Base-by-base conservation (phyloP, 1,140 invertebrate genomes). In the Bombus confusus region DNA sequence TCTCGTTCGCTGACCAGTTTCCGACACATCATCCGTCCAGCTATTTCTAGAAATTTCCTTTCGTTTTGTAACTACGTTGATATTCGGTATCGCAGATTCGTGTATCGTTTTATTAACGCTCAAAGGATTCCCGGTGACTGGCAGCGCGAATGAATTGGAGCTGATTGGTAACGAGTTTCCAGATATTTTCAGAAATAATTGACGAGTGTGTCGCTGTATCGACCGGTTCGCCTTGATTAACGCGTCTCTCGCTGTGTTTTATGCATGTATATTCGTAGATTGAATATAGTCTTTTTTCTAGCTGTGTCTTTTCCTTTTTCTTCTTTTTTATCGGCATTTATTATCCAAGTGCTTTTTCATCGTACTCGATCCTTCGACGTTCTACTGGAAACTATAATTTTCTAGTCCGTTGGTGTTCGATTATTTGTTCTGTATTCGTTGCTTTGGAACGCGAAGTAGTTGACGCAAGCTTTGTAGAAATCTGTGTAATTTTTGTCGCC, bases 41-140 rank as follows among this genome's bases (percentile, higher is more conserved):
- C 64, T 78, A 64, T 62, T 64, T 66, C 76, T 78, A n/a, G 59
- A 66, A 41, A 66, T 41, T 28, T 75, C 31, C 18, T 12, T 47
- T n/a, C 15, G 47, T 52, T 75, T 37, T 47, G 18, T 13, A n/a
- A 39, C n/a, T 12, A 37, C 52, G 22, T 75, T 28, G 31, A 5
- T 25, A 13, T 18, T 4, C 73, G 43, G 6, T 18, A 43, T 47
- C 43, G 18, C 1, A 15, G 43, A 34, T 43, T 47, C 28, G 72
- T 22, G 41, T 34, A 75, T 37, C 47, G 73, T 75, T 75, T 57
- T 28, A 73, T 73, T n/a, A 28, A 31, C 37, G 37, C 15, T 9
- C 34, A n/a, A 41, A n/a, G 72, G 72, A 74, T 47, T 31, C 13
- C 41, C n/a, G 39, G 76, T 43, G 39, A 66, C 68, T 25, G 39